These are phyloP conservation scores for Eospalax fontanierii DNA, from an alignment of 2,797 vertebrate genomes.

Conservation along the genomic window DNA sequence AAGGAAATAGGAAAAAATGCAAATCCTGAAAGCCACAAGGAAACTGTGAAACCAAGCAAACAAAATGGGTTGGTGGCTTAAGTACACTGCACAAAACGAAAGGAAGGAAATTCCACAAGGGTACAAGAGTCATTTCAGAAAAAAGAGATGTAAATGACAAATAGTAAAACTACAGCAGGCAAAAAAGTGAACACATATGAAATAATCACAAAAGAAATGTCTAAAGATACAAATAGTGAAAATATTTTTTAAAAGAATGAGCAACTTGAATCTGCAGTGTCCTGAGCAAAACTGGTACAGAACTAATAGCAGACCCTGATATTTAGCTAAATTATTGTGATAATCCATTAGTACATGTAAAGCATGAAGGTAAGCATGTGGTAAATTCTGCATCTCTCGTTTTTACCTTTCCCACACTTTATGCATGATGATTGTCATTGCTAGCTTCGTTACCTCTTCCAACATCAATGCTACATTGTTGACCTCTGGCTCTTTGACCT, in stretches of 20 bases:
- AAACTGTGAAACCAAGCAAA: not conserved
- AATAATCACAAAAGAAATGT: not conserved
- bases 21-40: not conserved
- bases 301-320: not conserved
- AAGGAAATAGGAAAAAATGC: not conserved
- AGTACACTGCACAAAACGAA: not conserved
- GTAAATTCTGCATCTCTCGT: not conserved
- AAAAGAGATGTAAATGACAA: not conserved
- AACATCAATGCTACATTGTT: not conserved
- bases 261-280: not conserved
- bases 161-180: not conserved
- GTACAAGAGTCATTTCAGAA: not conserved
- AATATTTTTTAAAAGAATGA: constrained; percentile 2
- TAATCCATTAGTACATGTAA: not conserved
- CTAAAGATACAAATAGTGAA: not conserved
- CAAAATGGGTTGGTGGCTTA: not conserved
- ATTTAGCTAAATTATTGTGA: not conserved
- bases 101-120: not conserved
- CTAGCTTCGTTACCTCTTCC: not conserved
- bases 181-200: not conserved
- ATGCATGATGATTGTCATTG: not conserved
- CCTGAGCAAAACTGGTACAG: not conserved
- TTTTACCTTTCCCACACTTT: not conserved
- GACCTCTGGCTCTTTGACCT: not conserved
- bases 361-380: not conserved